Evolutionary conservation across 2,113 vertebrate genomes (phyloP), one percentile per base, ranked within the genome.

Genomic region (Periophthalmus modestus): DNA sequence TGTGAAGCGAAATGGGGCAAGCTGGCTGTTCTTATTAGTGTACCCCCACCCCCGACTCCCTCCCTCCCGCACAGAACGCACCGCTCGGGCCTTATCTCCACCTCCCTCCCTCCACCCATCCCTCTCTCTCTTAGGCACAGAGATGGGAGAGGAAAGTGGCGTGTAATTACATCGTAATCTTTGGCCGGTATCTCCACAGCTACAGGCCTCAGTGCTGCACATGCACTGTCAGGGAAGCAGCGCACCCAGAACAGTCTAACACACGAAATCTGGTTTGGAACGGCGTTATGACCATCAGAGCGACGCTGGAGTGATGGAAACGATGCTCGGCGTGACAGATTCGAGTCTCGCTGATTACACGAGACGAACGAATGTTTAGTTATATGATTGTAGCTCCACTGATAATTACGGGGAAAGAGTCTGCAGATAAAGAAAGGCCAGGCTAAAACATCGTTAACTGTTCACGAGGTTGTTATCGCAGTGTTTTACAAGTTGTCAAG

Each of bases 81-180:
- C 34, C 66, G 50, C 67, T 70, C 63, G 34, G 16, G 69, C 69
- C 87, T 90, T 87, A 90, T 90, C 75, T 74, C 80, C 80, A 62
- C 73, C 76, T 62, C 47, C 78, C 74, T 85, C 81, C 81, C 79
- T 43, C 39, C 39, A 43, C 39, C 39, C 39, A 9, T 43, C 39
- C 78, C 75, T 78, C 82, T 77, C 77, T 88, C 85, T 89, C 82
- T 82, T 69, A 67, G 84, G 88, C 82, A 83, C 84, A 89, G 83
- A 86, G 88, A 89, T 81, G 90, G 88, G 85, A 34, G 87, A 85
- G 88, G 85, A 92, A 92, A 91, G 87, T 90, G 89, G 89, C 89
- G 88, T 92, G 91, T 90, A 92, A 92, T 92, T 89, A 92, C 88
- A 90, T 91, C 87, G 86, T 90, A 92, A 92, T 92, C 91, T 92